A percentile compares a stretch with the other conserved stretches of the same genome.
Evolutionary conservation across 2,113 vertebrate genomes (phyloP).

Genomic region (Neotoma lepida): DNA sequence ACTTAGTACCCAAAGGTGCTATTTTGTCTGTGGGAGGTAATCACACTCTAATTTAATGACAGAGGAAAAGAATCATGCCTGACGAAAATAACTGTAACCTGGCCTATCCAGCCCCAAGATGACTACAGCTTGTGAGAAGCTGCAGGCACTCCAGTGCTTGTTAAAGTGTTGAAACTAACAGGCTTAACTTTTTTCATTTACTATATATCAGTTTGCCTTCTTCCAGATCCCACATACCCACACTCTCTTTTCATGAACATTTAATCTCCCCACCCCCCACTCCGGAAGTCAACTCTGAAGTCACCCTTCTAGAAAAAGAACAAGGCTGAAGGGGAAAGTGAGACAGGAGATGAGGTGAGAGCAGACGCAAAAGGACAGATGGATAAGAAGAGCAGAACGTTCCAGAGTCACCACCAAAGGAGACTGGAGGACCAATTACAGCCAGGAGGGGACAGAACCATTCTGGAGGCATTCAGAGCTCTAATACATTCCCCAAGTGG

Average conservation of each 20-base stretch:
- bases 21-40: conserved; percentile 80
- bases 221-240: conserved; percentile 69
- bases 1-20: conserved; percentile 77
- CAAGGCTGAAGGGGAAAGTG: conserved; percentile 62
- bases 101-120: conserved; percentile 70
- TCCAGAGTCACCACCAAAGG: conserved; percentile 20
- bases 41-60: conserved; percentile 81
- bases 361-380: conserved; percentile 62
- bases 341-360: conserved; percentile 44
- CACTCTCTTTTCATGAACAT: conserved; percentile 71
- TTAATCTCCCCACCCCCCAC: conserved; percentile 38
- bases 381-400: conserved; percentile 47
- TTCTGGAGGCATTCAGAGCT: conserved; percentile 49
- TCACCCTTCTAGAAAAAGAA: conserved; percentile 64
- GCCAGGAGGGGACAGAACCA: conserved; percentile 41
- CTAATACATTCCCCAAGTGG: conserved; percentile 55
- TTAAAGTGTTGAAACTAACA: conserved; percentile 80
- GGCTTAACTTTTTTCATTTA: conserved; percentile 79
- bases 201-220: conserved; percentile 68
- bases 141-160: conserved; percentile 40
- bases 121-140: conserved; percentile 77
- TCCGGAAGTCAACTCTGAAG: conserved; percentile 50
- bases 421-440: conserved; percentile 31
- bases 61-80: conserved; percentile 59
- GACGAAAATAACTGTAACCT: conserved; percentile 78